Evolutionary conservation across 2,113 vertebrate species (phyloP).

Genomic region (Merops nubicus): DNA sequence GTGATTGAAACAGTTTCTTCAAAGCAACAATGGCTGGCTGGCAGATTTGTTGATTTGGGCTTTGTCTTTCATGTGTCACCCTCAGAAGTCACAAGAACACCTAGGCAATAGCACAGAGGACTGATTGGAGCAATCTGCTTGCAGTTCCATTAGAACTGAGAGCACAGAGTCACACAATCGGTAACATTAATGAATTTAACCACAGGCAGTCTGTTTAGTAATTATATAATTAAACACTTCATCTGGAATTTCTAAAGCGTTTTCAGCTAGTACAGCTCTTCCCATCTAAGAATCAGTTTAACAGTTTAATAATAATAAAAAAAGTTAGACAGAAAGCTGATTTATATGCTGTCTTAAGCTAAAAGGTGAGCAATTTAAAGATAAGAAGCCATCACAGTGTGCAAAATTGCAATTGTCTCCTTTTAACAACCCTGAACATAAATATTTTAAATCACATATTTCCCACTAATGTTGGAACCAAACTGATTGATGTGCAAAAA

Average conservation of each 20-base stretch:
- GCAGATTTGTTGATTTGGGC: constrained; percentile 90
- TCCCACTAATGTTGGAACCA: neutral
- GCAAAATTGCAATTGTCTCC: constrained; percentile 55
- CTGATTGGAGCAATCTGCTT: constrained; percentile 77
- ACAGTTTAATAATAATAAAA: constrained; percentile 10
- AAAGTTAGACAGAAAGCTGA: neutral
- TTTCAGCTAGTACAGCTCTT: constrained; percentile 11
- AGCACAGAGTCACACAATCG: constrained; percentile 21
- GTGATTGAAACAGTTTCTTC: constrained; percentile 91
- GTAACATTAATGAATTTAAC: constrained; percentile 74
- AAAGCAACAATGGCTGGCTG: constrained; percentile 84
- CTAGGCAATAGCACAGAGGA: constrained; percentile 87
- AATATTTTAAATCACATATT: constrained; percentile 38
- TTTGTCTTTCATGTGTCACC: constrained; percentile 93
- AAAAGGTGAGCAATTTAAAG: constrained; percentile 42
- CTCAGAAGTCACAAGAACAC: constrained; percentile 88
- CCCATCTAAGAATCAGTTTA: constrained; percentile 14
- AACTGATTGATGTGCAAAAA: constrained; percentile 38
- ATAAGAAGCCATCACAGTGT: constrained; percentile 30
- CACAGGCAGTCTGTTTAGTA: constrained; percentile 75
- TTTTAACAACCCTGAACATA: constrained; percentile 17
- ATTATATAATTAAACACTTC: constrained; percentile 78
- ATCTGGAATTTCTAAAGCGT: constrained; percentile 63
- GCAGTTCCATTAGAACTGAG: constrained; percentile 70
- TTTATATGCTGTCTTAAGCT: constrained; percentile 20